Conservation (phyloP, 2,888 invertebrate species). For the Hydroisotoma schaefferi region DNA sequence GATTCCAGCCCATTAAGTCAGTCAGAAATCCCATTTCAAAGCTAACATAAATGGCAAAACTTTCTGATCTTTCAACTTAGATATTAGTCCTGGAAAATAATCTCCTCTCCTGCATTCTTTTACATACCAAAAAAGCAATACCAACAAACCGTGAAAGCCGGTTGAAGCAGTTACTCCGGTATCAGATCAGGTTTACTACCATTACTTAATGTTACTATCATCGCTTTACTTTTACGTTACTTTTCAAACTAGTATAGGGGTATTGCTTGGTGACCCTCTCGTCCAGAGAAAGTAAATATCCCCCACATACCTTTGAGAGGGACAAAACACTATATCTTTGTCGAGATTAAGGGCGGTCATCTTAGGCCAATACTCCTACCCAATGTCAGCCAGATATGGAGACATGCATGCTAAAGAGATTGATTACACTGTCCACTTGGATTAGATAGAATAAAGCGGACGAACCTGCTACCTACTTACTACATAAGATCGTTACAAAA, state of each 20-base stretch:
- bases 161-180: constrained; percentile 8
- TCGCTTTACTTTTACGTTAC: too few species aligned
- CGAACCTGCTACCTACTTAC: not conserved
- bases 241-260: too few species aligned
- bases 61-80: too few species aligned
- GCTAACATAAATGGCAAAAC: too few species aligned
- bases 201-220: too few species aligned
- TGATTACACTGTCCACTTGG: constrained; percentile 38
- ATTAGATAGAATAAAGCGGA: constrained; percentile 22
- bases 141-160: too few species aligned
- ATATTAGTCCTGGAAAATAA: too few species aligned
- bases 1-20: too few species aligned
- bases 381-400: constrained; percentile 8
- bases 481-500: not conserved
- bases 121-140: too few species aligned
- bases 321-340: not conserved
- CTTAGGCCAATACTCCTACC: not conserved
- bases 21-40: too few species aligned
- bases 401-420: constrained; percentile 37
- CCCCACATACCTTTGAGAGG: not conserved
- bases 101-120: too few species aligned
- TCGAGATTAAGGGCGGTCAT: constrained; percentile 7
- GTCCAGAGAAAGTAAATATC: constrained; percentile 6
- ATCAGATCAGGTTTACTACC: constrained; percentile 2
- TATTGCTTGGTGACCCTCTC: not conserved